phyloP scores from a whole-genome alignment of 2,888 invertebrate species.

The Drosophila phalerata region DNA sequence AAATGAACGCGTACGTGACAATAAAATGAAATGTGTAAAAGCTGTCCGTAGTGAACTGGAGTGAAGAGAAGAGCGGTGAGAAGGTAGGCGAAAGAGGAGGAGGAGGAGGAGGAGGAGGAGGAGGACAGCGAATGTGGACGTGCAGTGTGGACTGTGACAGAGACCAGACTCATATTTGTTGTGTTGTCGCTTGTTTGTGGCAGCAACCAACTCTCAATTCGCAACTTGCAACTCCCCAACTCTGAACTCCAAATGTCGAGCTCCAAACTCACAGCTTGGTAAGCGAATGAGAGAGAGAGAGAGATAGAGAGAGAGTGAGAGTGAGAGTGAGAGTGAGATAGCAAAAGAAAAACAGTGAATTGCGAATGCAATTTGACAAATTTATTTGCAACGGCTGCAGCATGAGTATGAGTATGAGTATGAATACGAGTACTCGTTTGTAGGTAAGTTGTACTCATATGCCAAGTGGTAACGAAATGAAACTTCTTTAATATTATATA shows the following conservation, averaged over 20 bases:
- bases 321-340: background rate
- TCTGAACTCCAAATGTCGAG: conserved; percentile 3
- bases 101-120: background rate
- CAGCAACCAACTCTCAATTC: conserved; percentile 16
- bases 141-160: conserved; percentile 21
- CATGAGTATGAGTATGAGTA: conserved; percentile 7
- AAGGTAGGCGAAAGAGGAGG: background rate
- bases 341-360: conserved; percentile 48
- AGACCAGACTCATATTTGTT: conserved; percentile 51
- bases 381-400: conserved; percentile 74
- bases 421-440: background rate
- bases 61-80: background rate
- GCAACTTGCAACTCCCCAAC: background rate
- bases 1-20: conserved; percentile 77
- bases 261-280: background rate
- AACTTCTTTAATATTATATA: conserved; percentile 61
- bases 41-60: conserved; percentile 46
- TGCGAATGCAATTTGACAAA: conserved; percentile 79
- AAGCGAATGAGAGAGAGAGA: background rate
- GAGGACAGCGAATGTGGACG: conserved; percentile 21
- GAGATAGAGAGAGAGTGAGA: too few species aligned
- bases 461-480: conserved; percentile 34
- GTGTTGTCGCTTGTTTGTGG: conserved; percentile 59
- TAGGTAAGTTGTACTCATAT: conserved; percentile 10
- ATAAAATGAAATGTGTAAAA: conserved; percentile 81